Evolutionary conservation across 2,797 vertebrate species (phyloP), one percentile per base, ranked within the genome.

Genomic region (Chiroxiphia lanceolata): DNA sequence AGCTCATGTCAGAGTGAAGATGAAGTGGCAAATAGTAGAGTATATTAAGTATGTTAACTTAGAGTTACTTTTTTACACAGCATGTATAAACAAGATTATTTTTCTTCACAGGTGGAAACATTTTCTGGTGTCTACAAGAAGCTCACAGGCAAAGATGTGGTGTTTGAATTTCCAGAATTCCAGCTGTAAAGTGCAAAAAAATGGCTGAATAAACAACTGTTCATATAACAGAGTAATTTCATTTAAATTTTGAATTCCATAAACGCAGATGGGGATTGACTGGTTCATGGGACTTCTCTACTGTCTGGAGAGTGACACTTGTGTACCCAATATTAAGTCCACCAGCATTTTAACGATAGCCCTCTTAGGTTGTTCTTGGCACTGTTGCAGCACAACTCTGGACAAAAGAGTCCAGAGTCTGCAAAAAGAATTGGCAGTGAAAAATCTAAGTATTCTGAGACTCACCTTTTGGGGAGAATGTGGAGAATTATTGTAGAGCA

Each of bases 111-210:
- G 99, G 99, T 99, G 83, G 99, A 99, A 97, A 99, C 99, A 54
- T 99, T 99, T 97, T 99, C 99, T 96, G 99, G 99, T 94, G 99
- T 99, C 96, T 99, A 99, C 98, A 99, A 99, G 98, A 99, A 99
- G 97, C 99, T 99, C 98, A 99, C 99, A 81, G 99, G 99, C 98
- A 99, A 99, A 98, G 99, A 99, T 83, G 99, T 99, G 59, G 98
- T 99, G 95, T 99, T 99, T 96, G 99, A 99, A 98, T 99, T 99
- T 98, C 99, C 99, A 80, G 99, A 99, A 97, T 99, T 99, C 98
- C 99, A 99, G 96, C 98, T 99, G 98, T 99, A 98, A 99, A 98
- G 94, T 97, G 95, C 97, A 98, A 94, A 98, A 98, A 96, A 92
- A 98, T 97, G 98, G 98, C 97, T 98, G 97, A 99, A 99, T 99